phyloP scores from a whole-genome alignment of 2,113 vertebrate species.

The Montifringilla adamsi region DNA sequence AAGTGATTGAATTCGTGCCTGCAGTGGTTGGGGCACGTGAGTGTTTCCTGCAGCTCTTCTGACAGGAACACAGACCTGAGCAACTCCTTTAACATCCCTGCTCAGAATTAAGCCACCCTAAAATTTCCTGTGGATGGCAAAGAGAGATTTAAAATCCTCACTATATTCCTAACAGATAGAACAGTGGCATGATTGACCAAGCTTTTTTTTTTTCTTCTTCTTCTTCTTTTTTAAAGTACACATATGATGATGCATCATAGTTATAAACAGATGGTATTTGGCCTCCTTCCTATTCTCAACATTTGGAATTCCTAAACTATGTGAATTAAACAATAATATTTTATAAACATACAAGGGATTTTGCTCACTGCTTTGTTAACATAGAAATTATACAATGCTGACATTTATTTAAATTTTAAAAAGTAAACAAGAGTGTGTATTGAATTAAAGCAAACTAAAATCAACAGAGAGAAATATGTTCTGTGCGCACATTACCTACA shows the following conservation, averaged over 20 bases:
- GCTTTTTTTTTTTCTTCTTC: constrained; percentile 34
- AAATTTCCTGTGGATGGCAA: constrained; percentile 62
- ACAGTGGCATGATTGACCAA: constrained; percentile 82
- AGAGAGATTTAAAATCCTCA: constrained; percentile 64
- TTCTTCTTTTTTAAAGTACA: constrained; percentile 78
- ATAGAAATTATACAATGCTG: constrained; percentile 89
- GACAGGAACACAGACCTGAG: constrained; percentile 45
- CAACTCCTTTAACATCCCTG: constrained; percentile 53
- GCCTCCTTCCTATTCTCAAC: constrained; percentile 88
- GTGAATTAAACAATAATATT: constrained; percentile 90
- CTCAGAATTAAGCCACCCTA: constrained; percentile 31
- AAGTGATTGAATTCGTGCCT: constrained; percentile 42
- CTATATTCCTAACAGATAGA: constrained; percentile 75
- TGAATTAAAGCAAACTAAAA: constrained; percentile 85
- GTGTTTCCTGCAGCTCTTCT: constrained; percentile 57
- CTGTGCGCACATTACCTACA: constrained; percentile 65
- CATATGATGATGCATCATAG: constrained; percentile 85
- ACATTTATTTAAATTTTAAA: constrained; percentile 89
- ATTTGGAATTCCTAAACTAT: constrained; percentile 90
- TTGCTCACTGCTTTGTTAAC: constrained; percentile 88
- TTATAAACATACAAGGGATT: constrained; percentile 89
- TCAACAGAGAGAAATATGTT: constrained; percentile 78
- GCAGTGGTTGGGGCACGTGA: constrained; percentile 49
- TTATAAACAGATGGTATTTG: constrained; percentile 90
- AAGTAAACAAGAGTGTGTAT: constrained; percentile 85